Percentiles rank a stretch among this genome's conserved stretches.
Conservation (phyloP, 2,797 vertebrate genomes). For the Acridotheres tristis region DNA sequence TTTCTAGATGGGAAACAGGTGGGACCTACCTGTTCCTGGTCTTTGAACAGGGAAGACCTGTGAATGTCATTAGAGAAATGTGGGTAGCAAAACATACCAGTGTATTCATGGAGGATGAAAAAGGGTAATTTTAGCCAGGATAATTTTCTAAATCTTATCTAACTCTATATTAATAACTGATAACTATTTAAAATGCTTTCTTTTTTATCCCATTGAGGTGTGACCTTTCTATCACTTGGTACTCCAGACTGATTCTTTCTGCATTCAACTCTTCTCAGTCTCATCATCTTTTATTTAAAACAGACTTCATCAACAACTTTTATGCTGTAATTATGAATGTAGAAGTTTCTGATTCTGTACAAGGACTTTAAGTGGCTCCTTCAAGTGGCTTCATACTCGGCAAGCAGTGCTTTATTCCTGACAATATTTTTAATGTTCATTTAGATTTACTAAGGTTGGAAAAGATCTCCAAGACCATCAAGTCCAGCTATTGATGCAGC, state of each 20-base stretch:
- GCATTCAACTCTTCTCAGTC: not conserved
- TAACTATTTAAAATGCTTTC: not conserved
- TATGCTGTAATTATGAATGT: not conserved
- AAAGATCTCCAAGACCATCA: not conserved
- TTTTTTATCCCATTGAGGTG: not conserved
- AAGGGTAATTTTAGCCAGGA: not conserved
- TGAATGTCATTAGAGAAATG: not conserved
- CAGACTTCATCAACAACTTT: not conserved
- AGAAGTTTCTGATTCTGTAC: not conserved
- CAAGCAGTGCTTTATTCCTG: not conserved
- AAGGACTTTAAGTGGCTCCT: not conserved
- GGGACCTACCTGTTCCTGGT: not conserved
- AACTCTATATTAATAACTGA: not conserved
- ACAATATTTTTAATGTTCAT: not conserved
- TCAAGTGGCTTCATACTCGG: not conserved
- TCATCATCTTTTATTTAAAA: not conserved
- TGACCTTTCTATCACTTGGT: not conserved
- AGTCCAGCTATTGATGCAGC: not conserved
- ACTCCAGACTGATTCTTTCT: not conserved
- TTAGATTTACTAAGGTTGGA: not conserved
- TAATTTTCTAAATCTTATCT: not conserved
- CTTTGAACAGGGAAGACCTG: not conserved
- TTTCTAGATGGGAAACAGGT: not conserved
- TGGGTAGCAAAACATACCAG: not conserved
- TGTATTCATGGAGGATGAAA: not conserved